Evolutionary conservation across 2,888 invertebrate species (phyloP).

Genomic region (Stenolophus ochropezus): DNA sequence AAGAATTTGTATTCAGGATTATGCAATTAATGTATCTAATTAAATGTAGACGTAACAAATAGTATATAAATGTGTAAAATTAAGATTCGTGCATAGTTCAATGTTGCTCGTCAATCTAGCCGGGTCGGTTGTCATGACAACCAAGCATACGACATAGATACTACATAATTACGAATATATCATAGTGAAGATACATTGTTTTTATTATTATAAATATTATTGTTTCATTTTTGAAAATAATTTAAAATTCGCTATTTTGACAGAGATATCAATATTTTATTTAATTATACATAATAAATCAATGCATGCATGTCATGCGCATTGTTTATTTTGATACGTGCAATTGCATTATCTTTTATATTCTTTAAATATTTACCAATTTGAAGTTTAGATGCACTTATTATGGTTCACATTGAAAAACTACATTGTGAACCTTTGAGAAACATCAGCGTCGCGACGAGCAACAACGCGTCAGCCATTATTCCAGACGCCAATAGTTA

Average conservation of each 20-base stretch:
- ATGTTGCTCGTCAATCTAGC: constrained; percentile 33
- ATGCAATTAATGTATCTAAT: background rate
- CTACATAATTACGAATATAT: background rate
- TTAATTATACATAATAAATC: background rate
- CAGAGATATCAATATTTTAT: background rate
- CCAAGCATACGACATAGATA: constrained; percentile 15
- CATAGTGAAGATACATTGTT: background rate
- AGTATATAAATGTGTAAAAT: background rate
- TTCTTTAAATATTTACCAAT: constrained; percentile 7
- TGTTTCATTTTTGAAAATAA: background rate
- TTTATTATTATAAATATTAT: background rate
- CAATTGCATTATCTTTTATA: background rate
- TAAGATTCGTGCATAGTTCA: background rate
- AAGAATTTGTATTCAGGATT: too few relatives aligned
- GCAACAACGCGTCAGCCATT: constrained; percentile 33
- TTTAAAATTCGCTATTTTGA: background rate
- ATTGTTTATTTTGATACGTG: constrained; percentile 6
- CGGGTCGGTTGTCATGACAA: constrained; percentile 52
- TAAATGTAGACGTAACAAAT: background rate
- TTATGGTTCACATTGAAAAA: constrained; percentile 1
- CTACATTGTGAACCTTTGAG: background rate
- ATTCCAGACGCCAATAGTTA: constrained; percentile 16
- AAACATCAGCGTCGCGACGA: constrained; percentile 41
- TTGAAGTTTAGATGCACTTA: background rate
- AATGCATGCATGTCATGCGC: background rate